phyloP scores from a whole-genome alignment of 1,140 invertebrate genomes.

The Drosophila ohnishii region DNA sequence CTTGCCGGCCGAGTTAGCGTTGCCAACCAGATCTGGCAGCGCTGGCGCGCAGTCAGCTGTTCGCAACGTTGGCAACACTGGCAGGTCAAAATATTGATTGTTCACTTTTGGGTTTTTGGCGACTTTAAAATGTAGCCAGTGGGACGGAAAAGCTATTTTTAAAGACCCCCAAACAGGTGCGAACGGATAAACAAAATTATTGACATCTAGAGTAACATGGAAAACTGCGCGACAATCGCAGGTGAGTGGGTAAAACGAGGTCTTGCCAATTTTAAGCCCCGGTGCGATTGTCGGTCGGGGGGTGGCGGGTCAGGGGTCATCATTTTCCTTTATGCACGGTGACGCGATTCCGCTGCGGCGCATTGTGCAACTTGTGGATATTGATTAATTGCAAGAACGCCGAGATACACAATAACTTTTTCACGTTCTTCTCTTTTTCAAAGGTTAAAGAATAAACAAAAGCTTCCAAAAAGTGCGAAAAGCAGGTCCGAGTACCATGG shows the following conservation, averaged over 20 bases:
- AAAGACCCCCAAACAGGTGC: neutral
- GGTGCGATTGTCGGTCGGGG: slow-evolving; percentile 10
- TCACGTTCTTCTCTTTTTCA: slow-evolving; percentile 8
- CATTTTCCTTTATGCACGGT: slow-evolving; percentile 64
- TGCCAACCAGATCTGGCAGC: slow-evolving; percentile 30
- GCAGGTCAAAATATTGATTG: slow-evolving; percentile 45
- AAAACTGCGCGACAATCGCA: slow-evolving; percentile 5
- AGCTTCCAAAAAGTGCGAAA: slow-evolving; percentile 26
- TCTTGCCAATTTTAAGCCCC: slow-evolving; percentile 6
- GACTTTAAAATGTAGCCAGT: slow-evolving; percentile 30
- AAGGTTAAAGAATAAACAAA: slow-evolving; percentile 13
- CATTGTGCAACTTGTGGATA: slow-evolving; percentile 73
- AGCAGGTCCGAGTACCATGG: slow-evolving; percentile 50
- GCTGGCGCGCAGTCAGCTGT: slow-evolving; percentile 26
- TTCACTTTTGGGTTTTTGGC: slow-evolving; percentile 36
- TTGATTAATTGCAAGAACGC: slow-evolving; percentile 73
- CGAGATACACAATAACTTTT: slow-evolving; percentile 58
- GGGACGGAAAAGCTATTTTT: slow-evolving; percentile 1
- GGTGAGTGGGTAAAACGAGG: slow-evolving; percentile 5
- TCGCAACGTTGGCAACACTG: slow-evolving; percentile 19
- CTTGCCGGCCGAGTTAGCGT: neutral
- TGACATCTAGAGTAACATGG: slow-evolving; percentile 16
- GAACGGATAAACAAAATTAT: neutral
- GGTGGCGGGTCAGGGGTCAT: slow-evolving; percentile 32
- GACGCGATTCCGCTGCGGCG: slow-evolving; percentile 69